Conservation (phyloP, 2,797 vertebrate species). For the Dicrostonyx torquatus region DNA sequence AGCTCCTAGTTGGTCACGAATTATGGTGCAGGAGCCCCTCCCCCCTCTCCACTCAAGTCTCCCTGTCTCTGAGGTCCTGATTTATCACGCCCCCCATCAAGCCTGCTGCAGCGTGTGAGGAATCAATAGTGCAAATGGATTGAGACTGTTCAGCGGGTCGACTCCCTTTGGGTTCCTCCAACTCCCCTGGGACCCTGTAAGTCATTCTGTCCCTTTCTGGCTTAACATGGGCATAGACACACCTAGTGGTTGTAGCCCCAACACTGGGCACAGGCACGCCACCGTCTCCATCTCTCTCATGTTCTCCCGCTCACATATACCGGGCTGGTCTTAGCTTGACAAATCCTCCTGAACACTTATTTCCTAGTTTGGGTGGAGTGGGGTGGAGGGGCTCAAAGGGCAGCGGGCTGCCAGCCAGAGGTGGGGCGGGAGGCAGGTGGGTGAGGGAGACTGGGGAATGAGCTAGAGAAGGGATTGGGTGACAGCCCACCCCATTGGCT, state of each 20-base stretch:
- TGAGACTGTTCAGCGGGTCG: conserved; percentile 61
- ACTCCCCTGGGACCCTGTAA: conserved; percentile 57
- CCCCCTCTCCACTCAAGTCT: conserved; percentile 27
- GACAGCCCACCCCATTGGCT: conserved; percentile 73
- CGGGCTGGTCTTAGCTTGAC: conserved; percentile 65
- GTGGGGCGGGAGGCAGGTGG: conserved; percentile 67
- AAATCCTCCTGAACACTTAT: conserved; percentile 66
- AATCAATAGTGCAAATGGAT: conserved; percentile 85
- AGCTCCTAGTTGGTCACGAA: conserved; percentile 14
- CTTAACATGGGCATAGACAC: background rate
- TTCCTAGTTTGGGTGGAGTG: conserved; percentile 67
- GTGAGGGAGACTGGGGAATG: background rate
- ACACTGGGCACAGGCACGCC: background rate
- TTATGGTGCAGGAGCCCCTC: conserved; percentile 14
- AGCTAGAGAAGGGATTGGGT: conserved; percentile 72
- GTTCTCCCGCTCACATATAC: background rate
- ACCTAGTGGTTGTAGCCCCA: background rate
- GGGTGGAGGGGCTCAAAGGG: conserved; percentile 58
- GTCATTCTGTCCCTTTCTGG: conserved; percentile 16
- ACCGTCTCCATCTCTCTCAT: background rate
- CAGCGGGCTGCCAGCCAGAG: conserved; percentile 67
- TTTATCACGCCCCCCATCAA: conserved; percentile 69
- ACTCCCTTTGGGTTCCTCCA: conserved; percentile 65
- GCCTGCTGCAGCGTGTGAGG: conserved; percentile 83
- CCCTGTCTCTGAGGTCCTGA: conserved; percentile 64